Evolutionary conservation across 2,113 vertebrate genomes (phyloP).

Genomic region (Pelvicachromis taeniatus): DNA sequence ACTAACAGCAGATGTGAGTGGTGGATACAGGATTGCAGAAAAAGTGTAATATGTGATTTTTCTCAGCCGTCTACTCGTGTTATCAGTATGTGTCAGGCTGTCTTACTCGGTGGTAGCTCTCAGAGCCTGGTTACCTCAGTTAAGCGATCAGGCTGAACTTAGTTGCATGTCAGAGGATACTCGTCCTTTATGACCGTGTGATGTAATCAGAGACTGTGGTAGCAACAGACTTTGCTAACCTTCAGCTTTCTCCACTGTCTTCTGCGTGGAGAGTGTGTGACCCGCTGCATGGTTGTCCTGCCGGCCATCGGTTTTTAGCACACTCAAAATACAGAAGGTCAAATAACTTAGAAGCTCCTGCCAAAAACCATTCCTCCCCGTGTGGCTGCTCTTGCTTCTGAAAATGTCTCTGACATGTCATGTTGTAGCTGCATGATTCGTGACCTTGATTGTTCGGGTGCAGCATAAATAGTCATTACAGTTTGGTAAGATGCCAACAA

Average conservation of each 20-base stretch:
- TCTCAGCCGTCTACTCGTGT: not conserved
- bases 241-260: not conserved
- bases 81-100: not conserved
- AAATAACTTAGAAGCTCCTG: not conserved
- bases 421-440: not conserved
- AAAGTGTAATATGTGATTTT: not conserved
- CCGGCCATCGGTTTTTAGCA: not conserved
- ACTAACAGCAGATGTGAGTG: not conserved
- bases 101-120: not conserved
- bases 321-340: not conserved
- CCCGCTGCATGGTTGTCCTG: not conserved
- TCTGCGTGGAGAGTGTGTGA: not conserved
- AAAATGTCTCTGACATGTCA: not conserved
- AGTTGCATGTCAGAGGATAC: not conserved
- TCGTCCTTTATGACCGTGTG: not conserved
- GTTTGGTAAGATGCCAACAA: not conserved
- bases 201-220: not conserved
- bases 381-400: not conserved
- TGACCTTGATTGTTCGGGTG: not conserved
- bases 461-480: not conserved
- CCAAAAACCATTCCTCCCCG: not conserved
- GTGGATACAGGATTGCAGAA: not conserved
- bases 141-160: not conserved
- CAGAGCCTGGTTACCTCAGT: not conserved
- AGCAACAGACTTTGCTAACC: constrained; percentile 4